Evolutionary conservation across 2,797 vertebrate species (phyloP).

Genomic region (Tokudaia tokunoshimensis): DNA sequence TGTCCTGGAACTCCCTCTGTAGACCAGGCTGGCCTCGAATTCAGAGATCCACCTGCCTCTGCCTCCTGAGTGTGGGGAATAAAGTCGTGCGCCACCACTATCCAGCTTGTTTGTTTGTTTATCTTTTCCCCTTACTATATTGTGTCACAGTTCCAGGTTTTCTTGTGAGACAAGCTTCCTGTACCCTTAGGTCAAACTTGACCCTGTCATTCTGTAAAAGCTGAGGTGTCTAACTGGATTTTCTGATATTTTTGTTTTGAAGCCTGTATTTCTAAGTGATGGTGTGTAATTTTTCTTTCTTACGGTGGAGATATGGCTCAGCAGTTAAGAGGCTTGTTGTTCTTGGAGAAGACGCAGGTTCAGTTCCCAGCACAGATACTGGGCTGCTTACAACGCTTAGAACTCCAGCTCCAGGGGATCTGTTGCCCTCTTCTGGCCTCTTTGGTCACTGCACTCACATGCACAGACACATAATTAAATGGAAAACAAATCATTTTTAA

Average conservation of each 20-base stretch:
- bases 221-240: not conserved
- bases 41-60: not conserved
- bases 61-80: not conserved
- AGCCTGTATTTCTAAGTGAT: not conserved
- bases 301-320: not conserved
- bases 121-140: not conserved
- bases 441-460: not conserved
- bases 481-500: not conserved
- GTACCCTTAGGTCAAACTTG: not conserved
- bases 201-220: not conserved
- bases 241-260: not conserved
- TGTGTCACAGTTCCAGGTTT: not conserved
- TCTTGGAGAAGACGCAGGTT: not conserved
- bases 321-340: not conserved
- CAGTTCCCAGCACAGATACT: not conserved
- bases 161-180: not conserved
- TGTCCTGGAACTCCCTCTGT: not conserved
- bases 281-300: not conserved
- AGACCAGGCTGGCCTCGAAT: not conserved
- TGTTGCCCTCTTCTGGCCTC: not conserved
- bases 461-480: not conserved
- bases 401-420: not conserved
- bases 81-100: not conserved
- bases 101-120: not conserved
- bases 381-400: not conserved